A percentile compares a stretch with the other conserved stretches of the same genome.
These are phyloP conservation scores for Thamnophis sirtalis DNA, from an alignment of 2,113 vertebrate genomes.

Conservation along the genomic window DNA sequence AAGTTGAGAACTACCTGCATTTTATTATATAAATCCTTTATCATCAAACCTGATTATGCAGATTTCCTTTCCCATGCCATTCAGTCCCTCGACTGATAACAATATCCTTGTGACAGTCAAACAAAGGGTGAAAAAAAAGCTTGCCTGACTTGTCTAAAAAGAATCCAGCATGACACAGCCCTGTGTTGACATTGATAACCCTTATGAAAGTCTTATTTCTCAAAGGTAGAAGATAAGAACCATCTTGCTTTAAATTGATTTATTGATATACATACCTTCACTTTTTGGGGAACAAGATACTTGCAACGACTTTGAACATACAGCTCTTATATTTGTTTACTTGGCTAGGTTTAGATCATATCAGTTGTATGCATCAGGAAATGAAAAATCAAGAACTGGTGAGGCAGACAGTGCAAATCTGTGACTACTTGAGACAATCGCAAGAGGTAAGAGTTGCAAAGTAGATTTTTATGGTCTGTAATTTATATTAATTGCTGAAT, in stretches of 20 bases:
- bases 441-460: slow-evolving; percentile 61
- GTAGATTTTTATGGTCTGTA: neutral
- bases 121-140: neutral
- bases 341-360: slow-evolving; percentile 77
- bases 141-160: neutral
- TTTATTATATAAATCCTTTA: neutral
- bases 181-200: neutral
- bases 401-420: slow-evolving; percentile 49
- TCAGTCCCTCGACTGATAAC: neutral
- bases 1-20: neutral
- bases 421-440: slow-evolving; percentile 58
- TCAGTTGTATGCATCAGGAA: slow-evolving; percentile 70
- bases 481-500: neutral
- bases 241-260: neutral
- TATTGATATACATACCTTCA: neutral
- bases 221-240: neutral
- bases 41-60: neutral
- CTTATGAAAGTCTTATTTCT: neutral
- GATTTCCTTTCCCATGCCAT: neutral
- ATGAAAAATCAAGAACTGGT: slow-evolving; percentile 53
- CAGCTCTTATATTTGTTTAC: slow-evolving; percentile 8
- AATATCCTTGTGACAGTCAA: neutral
- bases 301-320: neutral
- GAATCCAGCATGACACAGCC: neutral
- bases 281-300: neutral